Evolutionary conservation across 2,113 vertebrate genomes (phyloP), one percentile per base, ranked within the genome.

Genomic region (Catagonus wagneri): DNA sequence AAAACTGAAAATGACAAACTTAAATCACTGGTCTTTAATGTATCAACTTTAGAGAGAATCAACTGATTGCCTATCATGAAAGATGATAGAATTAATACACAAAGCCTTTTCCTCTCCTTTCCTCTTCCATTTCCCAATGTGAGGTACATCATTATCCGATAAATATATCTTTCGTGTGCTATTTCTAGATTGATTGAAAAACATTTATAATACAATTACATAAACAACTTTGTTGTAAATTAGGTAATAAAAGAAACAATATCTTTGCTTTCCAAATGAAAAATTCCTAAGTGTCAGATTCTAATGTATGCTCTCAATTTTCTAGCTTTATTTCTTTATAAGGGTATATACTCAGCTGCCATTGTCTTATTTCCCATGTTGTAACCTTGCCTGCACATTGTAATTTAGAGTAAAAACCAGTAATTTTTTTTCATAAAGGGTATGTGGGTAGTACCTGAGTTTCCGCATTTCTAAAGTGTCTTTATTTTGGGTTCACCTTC

Each of bases 381-480:
- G 54, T 27, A 56, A 25, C 27, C 15, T 89, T 85, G 56, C 39
- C 80, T 80, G 4, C 19, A 50, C 29, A 61, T 50, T 86, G 56
- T 44, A 69, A 76, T 63, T 84, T 50, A 79, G 56, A 25, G 20
- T 16, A 50, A 68, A 89, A 93, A 63, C 25, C 5, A 19, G 17
- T 23, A 16, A 44, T 29, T 17, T 84, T 71, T 91, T 91, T 92
- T 20, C 71, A 88, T 10, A 84, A 79, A 68, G 68, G 9, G 9
- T 68, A 72, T 16, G 23, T 88, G 27, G 29, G 27, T 83, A 10
- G 15, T 58, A 69, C 58, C 56, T 91, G 83, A 81, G 25, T 83
- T 75, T 39, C 65, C 61, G 8, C 15, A 54, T 89, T 94, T 91
- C 88, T 61, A 69, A 87, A 95, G 90, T 87, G 32, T 5, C 54